Percentiles rank a stretch among this genome's conserved stretches.
phyloP scores from a whole-genome alignment of 1,140 invertebrate genomes.

The Bombus superbus region DNA sequence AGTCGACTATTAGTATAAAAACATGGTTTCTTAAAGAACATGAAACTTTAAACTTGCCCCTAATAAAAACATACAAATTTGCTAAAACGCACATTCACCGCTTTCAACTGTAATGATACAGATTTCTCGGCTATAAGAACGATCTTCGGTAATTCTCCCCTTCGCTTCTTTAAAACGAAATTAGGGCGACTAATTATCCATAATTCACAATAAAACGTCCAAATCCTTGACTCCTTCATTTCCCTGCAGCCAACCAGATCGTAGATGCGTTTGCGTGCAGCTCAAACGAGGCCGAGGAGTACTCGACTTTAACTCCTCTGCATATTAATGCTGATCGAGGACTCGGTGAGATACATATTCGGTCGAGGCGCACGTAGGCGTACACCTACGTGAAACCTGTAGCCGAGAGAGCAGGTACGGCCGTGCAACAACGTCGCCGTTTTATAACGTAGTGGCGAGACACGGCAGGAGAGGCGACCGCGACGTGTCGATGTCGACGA shows the following conservation, averaged over 20 bases:
- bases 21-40: not conserved
- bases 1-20: not conserved
- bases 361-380: constrained; percentile 35
- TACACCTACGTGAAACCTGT: constrained; percentile 51
- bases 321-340: constrained; percentile 40
- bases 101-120: not conserved
- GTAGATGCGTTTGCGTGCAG: constrained; percentile 14
- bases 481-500: constrained; percentile 29
- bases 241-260: not conserved
- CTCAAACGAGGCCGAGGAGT: not conserved
- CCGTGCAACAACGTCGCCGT: not conserved
- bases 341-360: constrained; percentile 8
- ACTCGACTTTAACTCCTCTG: constrained; percentile 29
- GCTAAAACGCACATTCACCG: not conserved
- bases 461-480: not conserved
- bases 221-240: not conserved
- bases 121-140: not conserved
- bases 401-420: constrained; percentile 36
- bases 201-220: not conserved
- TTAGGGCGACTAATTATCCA: not conserved
- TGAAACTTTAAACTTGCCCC: not conserved
- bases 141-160: not conserved
- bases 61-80: not conserved
- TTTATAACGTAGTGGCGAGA: constrained; percentile 7
- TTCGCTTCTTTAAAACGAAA: not conserved